Base-by-base conservation (phyloP, 2,113 vertebrate species). In the Hippopotamus amphibius region DNA sequence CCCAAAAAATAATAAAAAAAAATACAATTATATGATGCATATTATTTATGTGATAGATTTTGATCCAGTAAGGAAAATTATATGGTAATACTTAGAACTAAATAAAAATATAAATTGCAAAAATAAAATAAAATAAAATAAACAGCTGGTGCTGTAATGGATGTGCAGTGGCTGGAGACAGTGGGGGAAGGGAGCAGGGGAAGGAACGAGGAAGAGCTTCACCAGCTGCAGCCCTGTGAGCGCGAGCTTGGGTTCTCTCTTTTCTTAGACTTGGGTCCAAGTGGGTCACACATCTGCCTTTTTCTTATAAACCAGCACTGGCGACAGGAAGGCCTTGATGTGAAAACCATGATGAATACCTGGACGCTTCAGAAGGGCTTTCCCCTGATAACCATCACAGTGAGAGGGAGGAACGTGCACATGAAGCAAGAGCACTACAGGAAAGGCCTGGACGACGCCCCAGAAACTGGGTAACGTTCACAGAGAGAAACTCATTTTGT, bases 341-440 rank as follows among this genome's bases (percentile, higher is more conserved):
- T 99, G 61, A 98, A 90, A 88, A 96, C 97, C 65, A 99, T 99
- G 98, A 99, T 99, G 99, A 99, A 99, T 95, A 99, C 99, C 0
- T 99, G 99, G 99, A 99, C 99, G 0, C 98, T 99, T 95, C 99
- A 99, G 96, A 99, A 99, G 89, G 99, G 99, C 33, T 99, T 99
- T 93, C 99, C 99, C 0, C 96, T 99, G 96, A 98, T 99, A 88
- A 99, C 99, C 7, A 97, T 99, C 89, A 98, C 98, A 0, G 95
- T 99, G 95, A 99, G 95, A 97, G 99, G 99, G 96, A 99, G 98
- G 57, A 98, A 99, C 0, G 98, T 99, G 13, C 97, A 98, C 66
- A 97, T 99, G 90, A 99, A 98, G 95, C 99, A 99, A 97, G 99
- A 99, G 87, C 98, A 97, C 53, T 99, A 99, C 46, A 93, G 99